A percentile compares a stretch with the other conserved stretches of the same genome.
phyloP scores from a whole-genome alignment of 2,797 vertebrate genomes.

The Paratrypauchen microcephalus region DNA sequence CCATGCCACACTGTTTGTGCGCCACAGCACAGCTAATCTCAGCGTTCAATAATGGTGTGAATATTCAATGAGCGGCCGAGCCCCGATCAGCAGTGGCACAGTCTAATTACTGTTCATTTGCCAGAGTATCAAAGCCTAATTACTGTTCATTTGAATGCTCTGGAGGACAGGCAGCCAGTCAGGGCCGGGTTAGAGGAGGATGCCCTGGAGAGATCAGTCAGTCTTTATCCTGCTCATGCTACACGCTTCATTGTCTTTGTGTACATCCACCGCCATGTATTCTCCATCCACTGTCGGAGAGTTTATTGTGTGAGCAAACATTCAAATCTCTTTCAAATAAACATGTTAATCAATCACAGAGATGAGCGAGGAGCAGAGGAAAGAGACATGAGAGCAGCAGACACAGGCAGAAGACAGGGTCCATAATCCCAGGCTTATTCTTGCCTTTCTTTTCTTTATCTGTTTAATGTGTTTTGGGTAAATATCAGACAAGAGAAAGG shows the following conservation, averaged over 20 bases:
- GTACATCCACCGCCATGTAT: constrained; percentile 30
- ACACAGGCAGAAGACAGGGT: constrained; percentile 66
- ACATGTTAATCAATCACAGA: constrained; percentile 90
- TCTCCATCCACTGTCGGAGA: constrained; percentile 22
- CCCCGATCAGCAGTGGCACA: constrained; percentile 91
- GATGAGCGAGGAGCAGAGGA: constrained; percentile 72
- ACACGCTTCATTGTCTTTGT: constrained; percentile 85
- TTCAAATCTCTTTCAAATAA: constrained; percentile 92
- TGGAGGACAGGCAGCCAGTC: constrained; percentile 89
- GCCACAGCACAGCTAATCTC: constrained; percentile 87
- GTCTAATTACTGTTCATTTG: constrained; percentile 99
- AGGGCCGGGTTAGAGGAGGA: constrained; percentile 92
- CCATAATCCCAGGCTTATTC: constrained; percentile 82
- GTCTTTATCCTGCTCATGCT: constrained; percentile 88
- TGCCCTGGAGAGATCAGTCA: constrained; percentile 91
- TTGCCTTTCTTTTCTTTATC: constrained; percentile 87
- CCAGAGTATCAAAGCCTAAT: constrained; percentile 99
- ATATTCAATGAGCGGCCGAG: constrained; percentile 96
- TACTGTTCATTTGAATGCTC: constrained; percentile 99
- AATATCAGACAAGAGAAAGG: constrained; percentile 85
- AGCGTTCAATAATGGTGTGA: constrained; percentile 98
- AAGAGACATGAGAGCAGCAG: constrained; percentile 55
- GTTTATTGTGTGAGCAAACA: constrained; percentile 86
- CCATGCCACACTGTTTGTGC: constrained; percentile 86
- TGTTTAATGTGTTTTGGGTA: constrained; percentile 91